Conservation (phyloP, 2,797 vertebrate genomes). For the Anomalospiza imberbis region DNA sequence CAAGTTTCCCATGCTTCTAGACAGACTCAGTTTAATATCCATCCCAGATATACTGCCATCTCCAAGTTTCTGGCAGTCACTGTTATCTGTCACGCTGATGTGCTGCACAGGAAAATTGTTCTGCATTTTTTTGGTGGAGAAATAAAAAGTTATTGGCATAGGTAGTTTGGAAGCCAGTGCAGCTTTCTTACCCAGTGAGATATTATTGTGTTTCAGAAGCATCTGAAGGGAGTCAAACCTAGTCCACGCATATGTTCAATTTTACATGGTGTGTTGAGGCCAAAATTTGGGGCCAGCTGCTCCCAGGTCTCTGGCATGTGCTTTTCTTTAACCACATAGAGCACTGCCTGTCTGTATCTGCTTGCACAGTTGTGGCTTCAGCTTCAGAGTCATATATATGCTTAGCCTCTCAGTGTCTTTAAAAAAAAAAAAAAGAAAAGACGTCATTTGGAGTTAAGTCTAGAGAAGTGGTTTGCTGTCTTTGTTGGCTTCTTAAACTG, state of each 20-base stretch:
- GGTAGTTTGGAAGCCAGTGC: slow-evolving; percentile 28
- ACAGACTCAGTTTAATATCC: slow-evolving; percentile 15
- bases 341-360: background rate
- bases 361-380: background rate
- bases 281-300: slow-evolving; percentile 46
- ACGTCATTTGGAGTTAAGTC: background rate
- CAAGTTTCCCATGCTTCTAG: background rate
- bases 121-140: slow-evolving; percentile 9
- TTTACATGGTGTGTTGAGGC: slow-evolving; percentile 39
- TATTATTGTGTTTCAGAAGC: slow-evolving; percentile 37
- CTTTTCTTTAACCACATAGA: slow-evolving; percentile 40
- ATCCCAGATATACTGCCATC: background rate
- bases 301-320: slow-evolving; percentile 12
- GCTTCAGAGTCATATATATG: background rate
- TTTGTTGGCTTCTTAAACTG: slow-evolving; percentile 52
- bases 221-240: slow-evolving; percentile 43
- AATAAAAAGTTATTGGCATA: slow-evolving; percentile 53
- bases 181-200: slow-evolving; percentile 47
- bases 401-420: background rate
- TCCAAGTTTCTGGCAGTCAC: background rate
- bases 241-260: slow-evolving; percentile 52
- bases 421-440: background rate
- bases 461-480: slow-evolving; percentile 29
- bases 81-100: slow-evolving; percentile 9
- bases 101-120: background rate